A percentile compares a stretch with the other conserved stretches of the same genome.
Evolutionary conservation across 1,140 invertebrate genomes (phyloP).

Genomic region (Acyrthosiphon pisum): DNA sequence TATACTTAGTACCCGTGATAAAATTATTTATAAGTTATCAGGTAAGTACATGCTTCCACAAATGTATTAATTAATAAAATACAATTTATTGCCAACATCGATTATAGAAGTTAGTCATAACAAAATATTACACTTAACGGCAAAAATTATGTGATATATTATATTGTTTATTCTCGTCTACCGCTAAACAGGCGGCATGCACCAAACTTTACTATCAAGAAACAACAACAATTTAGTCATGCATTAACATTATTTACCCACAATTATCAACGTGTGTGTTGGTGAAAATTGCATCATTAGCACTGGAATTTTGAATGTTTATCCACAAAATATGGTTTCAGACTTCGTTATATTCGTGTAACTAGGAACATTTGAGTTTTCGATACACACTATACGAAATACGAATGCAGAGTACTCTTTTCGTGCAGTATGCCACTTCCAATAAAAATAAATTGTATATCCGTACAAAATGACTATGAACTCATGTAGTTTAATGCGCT

Average conservation of each 20-base stretch:
- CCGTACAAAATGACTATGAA: no score
- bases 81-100: neutral
- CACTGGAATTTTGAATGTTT: neutral
- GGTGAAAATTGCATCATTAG: neutral
- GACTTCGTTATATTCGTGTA: neutral
- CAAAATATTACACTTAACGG: neutral
- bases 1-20: neutral
- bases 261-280: neutral
- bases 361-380: neutral
- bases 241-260: neutral
- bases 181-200: neutral
- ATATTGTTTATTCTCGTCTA: no score
- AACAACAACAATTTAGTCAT: neutral
- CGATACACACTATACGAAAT: neutral
- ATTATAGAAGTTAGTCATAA: neutral
- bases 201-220: no score
- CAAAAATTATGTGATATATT: no score
- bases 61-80: neutral
- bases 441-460: no score
- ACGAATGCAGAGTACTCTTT: no score
- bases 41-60: neutral
- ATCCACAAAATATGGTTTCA: neutral
- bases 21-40: no score
- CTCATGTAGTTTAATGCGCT: no score
- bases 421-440: no score